Conservation (phyloP, 2,797 vertebrate genomes). For the Fratercula arctica region DNA sequence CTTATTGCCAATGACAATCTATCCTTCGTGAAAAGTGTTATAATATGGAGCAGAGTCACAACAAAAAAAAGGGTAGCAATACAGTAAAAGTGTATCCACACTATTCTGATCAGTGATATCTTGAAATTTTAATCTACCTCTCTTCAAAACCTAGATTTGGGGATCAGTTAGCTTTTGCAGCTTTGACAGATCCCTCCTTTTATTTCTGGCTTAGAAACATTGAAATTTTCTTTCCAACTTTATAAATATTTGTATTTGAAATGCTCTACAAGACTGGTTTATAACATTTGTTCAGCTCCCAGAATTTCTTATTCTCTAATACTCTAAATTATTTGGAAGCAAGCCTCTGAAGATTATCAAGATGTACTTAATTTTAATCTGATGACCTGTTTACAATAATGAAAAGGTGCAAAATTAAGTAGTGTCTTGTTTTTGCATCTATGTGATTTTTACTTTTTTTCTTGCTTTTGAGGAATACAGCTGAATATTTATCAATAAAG, state of each 20-base stretch:
- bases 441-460: background rate
- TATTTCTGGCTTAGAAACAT: background rate
- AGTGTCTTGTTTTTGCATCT: background rate
- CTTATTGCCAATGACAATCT: background rate
- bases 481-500: background rate
- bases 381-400: background rate
- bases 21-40: background rate
- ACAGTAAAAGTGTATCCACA: background rate
- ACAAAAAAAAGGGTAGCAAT: background rate
- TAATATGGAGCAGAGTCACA: background rate
- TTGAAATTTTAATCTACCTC: background rate
- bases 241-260: background rate
- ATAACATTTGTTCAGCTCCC: background rate
- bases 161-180: background rate
- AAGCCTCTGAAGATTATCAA: background rate
- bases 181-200: background rate
- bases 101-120: background rate
- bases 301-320: background rate
- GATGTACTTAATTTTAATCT: background rate
- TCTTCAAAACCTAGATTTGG: background rate
- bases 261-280: accelerated
- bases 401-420: background rate
- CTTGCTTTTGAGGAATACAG: background rate
- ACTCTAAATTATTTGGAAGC: background rate
- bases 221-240: background rate